Base-by-base conservation (phyloP, 2,888 invertebrate genomes). In the Danaus chrysippus region DNA sequence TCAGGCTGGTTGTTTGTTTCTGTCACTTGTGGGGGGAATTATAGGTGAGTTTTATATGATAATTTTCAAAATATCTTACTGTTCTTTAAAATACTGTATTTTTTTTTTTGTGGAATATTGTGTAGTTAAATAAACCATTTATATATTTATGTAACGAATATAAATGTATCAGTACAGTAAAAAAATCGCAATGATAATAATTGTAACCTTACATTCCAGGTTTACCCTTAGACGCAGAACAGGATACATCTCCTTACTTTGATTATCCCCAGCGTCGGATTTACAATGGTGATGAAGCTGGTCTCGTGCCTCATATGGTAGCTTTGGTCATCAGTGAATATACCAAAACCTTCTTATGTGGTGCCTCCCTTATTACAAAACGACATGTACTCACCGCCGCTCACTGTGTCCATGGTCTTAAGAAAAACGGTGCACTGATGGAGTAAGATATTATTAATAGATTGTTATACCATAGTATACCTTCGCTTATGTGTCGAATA, bases 331-430 rank as follows among this genome's bases (percentile, higher is more conserved):
- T 54, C 10, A 75, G 77, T 0, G 6, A 2, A 34, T 8, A 34
- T 6, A 9, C 59, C 1, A 1, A 73, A 19, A 67, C 56, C 49
- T 69, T 75, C 59, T 6, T 81, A 3, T 87, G 87, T 62, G 87
- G 87, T 0, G 86, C 76, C 0, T 86, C 87, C 13, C 54, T 87
- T 6, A 63, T 87, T 52, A 55, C 70, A 1, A 59, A 17, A 0
- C 67, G 79, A 0, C 74, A 73, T 15, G 73, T 86, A 1, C 72
- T 87, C 12, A 87, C 86, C 0, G 87, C 87, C 1, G 87, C 87
- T 0, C 87, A 87, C 58, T 87, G 87, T 64, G 79, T 86, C 58
- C 76, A 56, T 0, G 73, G 76, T 42, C 77, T 74, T 0, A 76
- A 70, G 74, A 73, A 72, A 60, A 68, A 66, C 19, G 76, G 76